A percentile compares a stretch with the other conserved stretches of the same genome.
Conservation (phyloP, 1,140 invertebrate species). For the Oppia nitens region DNA sequence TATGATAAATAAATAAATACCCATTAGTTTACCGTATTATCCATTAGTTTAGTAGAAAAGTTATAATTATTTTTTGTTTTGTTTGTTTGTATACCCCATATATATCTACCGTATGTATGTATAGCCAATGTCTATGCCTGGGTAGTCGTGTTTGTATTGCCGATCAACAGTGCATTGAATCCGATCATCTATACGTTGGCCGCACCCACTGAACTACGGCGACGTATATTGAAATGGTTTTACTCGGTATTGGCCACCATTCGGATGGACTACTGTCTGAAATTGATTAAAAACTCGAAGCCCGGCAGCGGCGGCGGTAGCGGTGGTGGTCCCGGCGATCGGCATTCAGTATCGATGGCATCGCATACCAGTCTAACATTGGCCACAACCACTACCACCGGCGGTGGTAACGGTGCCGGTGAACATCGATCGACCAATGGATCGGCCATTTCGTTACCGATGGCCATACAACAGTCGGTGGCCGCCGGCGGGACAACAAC, state of each 20-base stretch:
- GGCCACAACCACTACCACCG: neutral
- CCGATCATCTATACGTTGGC: constrained; percentile 61
- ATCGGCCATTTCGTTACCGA: neutral
- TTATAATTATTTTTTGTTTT: too few relatives aligned
- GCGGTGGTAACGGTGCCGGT: neutral
- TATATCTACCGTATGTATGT: constrained; percentile 8
- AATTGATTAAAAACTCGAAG: too few relatives aligned
- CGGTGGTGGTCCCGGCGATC: neutral
- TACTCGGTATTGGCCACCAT: neutral
- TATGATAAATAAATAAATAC: too few relatives aligned
- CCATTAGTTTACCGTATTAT: too few relatives aligned
- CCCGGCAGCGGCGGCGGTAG: neutral
- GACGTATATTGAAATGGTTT: constrained; percentile 2
- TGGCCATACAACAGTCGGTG: neutral
- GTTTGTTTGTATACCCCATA: too few relatives aligned
- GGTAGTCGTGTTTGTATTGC: constrained; percentile 55
- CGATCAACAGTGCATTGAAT: constrained; percentile 58
- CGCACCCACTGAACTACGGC: constrained; percentile 34
- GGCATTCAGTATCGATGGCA: neutral
- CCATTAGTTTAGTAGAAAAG: too few relatives aligned
- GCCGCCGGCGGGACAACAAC: too few relatives aligned
- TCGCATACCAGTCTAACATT: neutral
- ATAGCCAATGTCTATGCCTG: constrained; percentile 48
- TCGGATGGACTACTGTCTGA: neutral
- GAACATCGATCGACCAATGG: neutral